Base-by-base conservation (phyloP, 2,797 vertebrate species). In the Hoplostethus mediterraneus region DNA sequence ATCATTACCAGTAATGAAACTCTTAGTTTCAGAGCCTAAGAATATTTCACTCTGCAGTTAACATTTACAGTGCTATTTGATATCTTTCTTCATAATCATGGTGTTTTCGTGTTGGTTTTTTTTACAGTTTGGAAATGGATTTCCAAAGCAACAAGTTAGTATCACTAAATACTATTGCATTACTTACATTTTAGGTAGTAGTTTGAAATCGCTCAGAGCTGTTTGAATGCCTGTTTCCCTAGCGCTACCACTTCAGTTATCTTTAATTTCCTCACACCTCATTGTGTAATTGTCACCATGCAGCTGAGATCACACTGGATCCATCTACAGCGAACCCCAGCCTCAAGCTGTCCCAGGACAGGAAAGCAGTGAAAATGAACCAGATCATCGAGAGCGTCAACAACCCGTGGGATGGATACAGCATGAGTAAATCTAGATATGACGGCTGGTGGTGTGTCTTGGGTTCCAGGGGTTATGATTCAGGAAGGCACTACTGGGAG, bases 401-500 rank as follows among this genome's bases (percentile, higher is more conserved):
- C 12, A 42, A 30, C 2, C 1, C n/a, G 0, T 67, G 62, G 42
- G 0, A 40, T 1, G 62, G 4, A 25, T 55, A 6, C n/a, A 7
- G 52, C 12, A 5, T 38, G 5, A 65, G 7, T 2, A 1, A 0
- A 36, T 4, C 16, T 21, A 21, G 56, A 42, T 88, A 45, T 57
- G 59, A 86, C 48, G 42, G 72, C 16, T 86, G 83, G 83, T 76
- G 33, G 0, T 86, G 81, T 75, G 77, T 80, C 2, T 68, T 64
- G 66, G 81, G 81, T 21, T 25, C 49, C 49, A 36, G 76, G 63
- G 69, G 81, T 42, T 88, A 80, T 45, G 62, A 5, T 2, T 57
- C 66, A 47, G 86, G 79, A 31, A 49, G 31, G 2, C 60, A 79
- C 63, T 88, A 86, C 68, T 85, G 81, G 81, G 81, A 84, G 17